A percentile compares a stretch with the other conserved stretches of the same genome.
Evolutionary conservation across 53 echinoderm and acorn worm genomes (phyloP).

Genomic region (Hippasteria phrygiana): DNA sequence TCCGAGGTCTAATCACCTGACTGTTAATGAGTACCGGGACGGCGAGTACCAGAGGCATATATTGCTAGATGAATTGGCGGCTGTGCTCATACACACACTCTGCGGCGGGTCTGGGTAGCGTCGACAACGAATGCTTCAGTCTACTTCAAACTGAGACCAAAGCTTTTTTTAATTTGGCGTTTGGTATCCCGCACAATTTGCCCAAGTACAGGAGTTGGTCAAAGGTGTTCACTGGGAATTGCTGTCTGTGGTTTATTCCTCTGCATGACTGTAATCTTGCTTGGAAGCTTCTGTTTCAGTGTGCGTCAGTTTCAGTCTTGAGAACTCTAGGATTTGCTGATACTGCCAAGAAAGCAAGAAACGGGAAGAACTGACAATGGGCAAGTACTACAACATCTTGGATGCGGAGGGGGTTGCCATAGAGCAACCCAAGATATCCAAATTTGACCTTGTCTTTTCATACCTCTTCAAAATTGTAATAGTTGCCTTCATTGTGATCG

Average conservation of each 20-base stretch:
- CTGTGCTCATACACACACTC: background rate
- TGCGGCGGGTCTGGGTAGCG: background rate
- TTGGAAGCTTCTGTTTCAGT: background rate
- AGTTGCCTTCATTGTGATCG: slow-evolving; percentile 12
- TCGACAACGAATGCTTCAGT: background rate
- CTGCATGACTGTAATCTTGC: background rate
- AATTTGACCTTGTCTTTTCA: background rate
- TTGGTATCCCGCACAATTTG: background rate
- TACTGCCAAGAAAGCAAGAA: background rate
- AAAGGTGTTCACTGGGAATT: background rate
- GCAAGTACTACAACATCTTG: slow-evolving; percentile 6
- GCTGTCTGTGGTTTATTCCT: background rate
- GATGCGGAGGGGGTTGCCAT: background rate
- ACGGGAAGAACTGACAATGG: slow-evolving; percentile 7
- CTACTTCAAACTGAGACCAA: background rate
- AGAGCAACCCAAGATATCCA: background rate
- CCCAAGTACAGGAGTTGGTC: background rate
- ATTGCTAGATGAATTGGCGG: slow-evolving; percentile 13
- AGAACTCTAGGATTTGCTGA: background rate
- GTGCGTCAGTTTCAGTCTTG: background rate
- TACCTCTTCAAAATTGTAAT: slow-evolving; percentile 23
- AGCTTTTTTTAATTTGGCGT: background rate
- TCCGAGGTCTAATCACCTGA: slow-evolving; percentile 35
- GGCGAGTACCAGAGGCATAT: background rate
- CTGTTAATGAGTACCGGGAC: slow-evolving; percentile 24